These are phyloP conservation scores for Delia radicum DNA, from an alignment of 1,140 invertebrate species.

Conservation along the genomic window DNA sequence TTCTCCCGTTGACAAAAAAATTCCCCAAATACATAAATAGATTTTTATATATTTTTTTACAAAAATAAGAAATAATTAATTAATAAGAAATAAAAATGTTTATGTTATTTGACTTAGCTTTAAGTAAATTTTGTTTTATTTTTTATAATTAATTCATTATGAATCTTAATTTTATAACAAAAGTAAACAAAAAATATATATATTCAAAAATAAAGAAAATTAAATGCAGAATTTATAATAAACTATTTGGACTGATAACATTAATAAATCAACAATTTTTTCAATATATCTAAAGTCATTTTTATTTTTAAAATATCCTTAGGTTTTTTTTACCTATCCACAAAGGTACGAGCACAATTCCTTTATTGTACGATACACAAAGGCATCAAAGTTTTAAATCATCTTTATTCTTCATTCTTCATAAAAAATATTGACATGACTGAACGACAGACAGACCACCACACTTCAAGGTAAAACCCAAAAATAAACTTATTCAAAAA, in stretches of 20 bases:
- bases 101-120: background rate
- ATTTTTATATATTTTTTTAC: background rate
- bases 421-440: background rate
- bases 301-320: background rate
- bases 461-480: background rate
- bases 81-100: background rate
- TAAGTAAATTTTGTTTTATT: background rate
- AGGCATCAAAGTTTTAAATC: background rate
- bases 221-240: background rate
- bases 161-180: background rate
- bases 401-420: background rate
- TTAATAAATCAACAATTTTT: background rate
- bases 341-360: background rate
- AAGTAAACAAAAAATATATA: no score
- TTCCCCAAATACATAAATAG: background rate
- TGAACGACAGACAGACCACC: slow-evolving; percentile 2
- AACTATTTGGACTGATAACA: background rate
- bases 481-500: slow-evolving; percentile 3
- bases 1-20: no score
- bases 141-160: background rate
- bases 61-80: background rate
- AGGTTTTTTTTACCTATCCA: background rate
- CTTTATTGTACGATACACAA: background rate
- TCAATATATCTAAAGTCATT: background rate
- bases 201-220: background rate